Base-by-base conservation (phyloP, 2,113 vertebrate genomes). In the Hiodon alosoides region DNA sequence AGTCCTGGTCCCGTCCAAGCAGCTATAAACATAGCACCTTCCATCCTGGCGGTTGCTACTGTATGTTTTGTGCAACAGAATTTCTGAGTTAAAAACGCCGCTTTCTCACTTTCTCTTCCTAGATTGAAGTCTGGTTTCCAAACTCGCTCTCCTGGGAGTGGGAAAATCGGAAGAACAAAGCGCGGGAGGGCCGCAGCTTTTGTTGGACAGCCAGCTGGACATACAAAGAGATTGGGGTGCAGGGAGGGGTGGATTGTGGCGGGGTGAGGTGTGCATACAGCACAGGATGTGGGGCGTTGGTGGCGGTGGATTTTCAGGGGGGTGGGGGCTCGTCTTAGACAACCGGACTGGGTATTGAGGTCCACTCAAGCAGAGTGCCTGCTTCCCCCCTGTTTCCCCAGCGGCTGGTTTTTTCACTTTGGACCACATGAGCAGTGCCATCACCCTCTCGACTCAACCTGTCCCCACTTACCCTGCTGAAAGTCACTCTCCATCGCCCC, bases 141-240 rank as follows among this genome's bases (percentile, higher is more conserved):
- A 81, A 86, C 81, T 85, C 80, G 58, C 81, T 87, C 86, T 88
- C 83, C 72, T 57, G 86, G 88, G 86, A 92, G 90, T 92, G 91
- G 91, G 91, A 92, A 92, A 92, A 89, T 87, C 79, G 83, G 85
- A 79, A 80, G 86, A 89, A 92, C 91, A 92, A 92, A 91, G 90
- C 83, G 53, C 79, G 79, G 81, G 83, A 88, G 89, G 86, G 88
- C 84, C 72, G 64, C 74, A 80, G 87, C 85, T 88, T 90, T 92
- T 92, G 90, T 91, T 86, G 83, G 58, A 31, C 84, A 86, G 90
- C 91, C 91, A 92, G 89, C 90, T 91, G 90, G 90, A 87, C 83
- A 83, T 90, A 90, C 90, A 91, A 90, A 91, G 88, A 88, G 85
- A 84, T 77, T 83, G 85, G 78, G 88, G 87, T 67, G 78, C 75